A percentile compares a stretch with the other conserved stretches of the same genome.
Conservation (phyloP, 2,888 invertebrate species). For the Thyatira batis region DNA sequence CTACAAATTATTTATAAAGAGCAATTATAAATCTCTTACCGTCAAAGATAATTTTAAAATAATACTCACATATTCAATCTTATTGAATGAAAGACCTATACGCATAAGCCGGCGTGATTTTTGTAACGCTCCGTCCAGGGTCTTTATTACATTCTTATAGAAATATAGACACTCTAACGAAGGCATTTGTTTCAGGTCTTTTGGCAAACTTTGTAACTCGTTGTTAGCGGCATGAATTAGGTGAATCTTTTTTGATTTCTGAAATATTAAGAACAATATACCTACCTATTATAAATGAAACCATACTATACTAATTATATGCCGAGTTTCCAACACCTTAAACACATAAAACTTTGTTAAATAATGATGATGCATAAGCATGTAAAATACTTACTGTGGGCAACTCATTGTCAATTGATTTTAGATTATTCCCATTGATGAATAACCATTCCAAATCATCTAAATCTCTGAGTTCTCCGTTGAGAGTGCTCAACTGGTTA, state of each 20-base stretch:
- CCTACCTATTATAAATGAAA: neutral
- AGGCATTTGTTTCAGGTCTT: conserved; percentile 86
- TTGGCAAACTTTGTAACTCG: conserved; percentile 86
- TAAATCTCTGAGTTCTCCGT: conserved; percentile 89
- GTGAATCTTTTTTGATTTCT: conserved; percentile 84
- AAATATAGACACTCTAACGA: conserved; percentile 87
- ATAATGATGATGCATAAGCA: neutral
- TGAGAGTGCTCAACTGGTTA: conserved; percentile 87
- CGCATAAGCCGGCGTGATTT: conserved; percentile 85
- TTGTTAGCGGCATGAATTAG: conserved; percentile 90
- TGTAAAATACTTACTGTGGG: conserved; percentile 80
- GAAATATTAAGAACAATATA: conserved; percentile 26
- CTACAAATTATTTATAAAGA: too few relatives aligned
- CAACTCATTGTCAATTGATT: conserved; percentile 88
- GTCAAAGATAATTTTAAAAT: too few relatives aligned
- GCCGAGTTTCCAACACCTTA: neutral
- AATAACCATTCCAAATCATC: conserved; percentile 89
- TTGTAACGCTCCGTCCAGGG: conserved; percentile 87
- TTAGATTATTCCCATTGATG: conserved; percentile 89
- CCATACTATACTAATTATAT: neutral
- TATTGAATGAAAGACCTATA: conserved; percentile 87
- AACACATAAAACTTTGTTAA: neutral
- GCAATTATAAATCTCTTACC: too few relatives aligned
- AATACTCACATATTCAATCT: conserved; percentile 85
- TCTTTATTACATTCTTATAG: conserved; percentile 86